These are phyloP conservation scores for human (Homo sapiens) DNA, from an alignment of 2,113 vertebrate species.

Conservation along the genomic window GRCh38 chr2:6052001-6052500, in stretches of 20 bases:
- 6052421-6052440: constrained; percentile 54
- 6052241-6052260: neutral
- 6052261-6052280: no score
- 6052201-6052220: neutral
- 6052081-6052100: neutral
- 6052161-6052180: neutral
- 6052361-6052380: neutral
- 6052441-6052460: neutral
- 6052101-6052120: no score
- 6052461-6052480: constrained; percentile 59
- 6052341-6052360: neutral
- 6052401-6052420: neutral
- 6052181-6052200: no score
- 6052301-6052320: neutral
- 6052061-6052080: neutral
- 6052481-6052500: constrained; percentile 43
- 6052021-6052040: no score
- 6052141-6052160: neutral
- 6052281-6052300: no score
- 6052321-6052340: neutral
- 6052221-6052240: neutral
- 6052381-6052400: neutral
- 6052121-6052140: neutral
- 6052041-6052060: no score
- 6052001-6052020: fast-evolving